Percentiles rank a stretch among this genome's conserved stretches.
Evolutionary conservation across 30 jellyfish, hydroid and myxozoan species (phyloP).

Genomic region (Nemopilema nomurai): DNA sequence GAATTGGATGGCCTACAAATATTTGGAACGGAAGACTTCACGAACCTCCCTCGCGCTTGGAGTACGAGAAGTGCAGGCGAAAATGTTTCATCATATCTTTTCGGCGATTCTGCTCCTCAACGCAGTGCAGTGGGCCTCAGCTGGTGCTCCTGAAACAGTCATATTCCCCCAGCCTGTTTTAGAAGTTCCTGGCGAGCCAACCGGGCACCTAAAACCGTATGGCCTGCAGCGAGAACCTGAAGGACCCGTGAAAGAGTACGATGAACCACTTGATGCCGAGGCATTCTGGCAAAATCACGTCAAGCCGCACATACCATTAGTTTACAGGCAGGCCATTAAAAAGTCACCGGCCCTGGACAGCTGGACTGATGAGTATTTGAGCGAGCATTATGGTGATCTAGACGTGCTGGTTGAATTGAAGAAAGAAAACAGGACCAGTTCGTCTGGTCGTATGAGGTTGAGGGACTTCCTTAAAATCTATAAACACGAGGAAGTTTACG

Average conservation of each 20-base stretch:
- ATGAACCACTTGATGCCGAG: constrained; percentile 70
- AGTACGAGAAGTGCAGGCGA: not conserved
- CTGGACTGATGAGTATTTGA: constrained; percentile 87
- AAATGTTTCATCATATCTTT: not conserved
- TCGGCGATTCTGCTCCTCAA: not conserved
- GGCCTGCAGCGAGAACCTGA: constrained; percentile 87
- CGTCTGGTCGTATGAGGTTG: constrained; percentile 89
- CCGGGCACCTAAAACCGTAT: constrained; percentile 79
- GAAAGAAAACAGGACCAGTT: constrained; percentile 71
- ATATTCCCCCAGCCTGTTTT: constrained; percentile 56
- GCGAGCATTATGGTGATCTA: constrained; percentile 73
- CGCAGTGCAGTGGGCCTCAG: not conserved
- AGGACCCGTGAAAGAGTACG: constrained; percentile 76
- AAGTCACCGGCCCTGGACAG: constrained; percentile 79
- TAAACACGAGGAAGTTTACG: constrained; percentile 77
- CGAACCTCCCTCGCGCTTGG: too few relatives aligned
- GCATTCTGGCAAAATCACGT: constrained; percentile 79
- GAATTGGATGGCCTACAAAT: too few relatives aligned
- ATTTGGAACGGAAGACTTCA: too few relatives aligned
- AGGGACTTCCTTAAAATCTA: constrained; percentile 63
- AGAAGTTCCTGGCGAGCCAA: constrained; percentile 53
- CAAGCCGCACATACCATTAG: constrained; percentile 74
- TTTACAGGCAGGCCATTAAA: constrained; percentile 61
- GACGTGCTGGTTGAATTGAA: constrained; percentile 89
- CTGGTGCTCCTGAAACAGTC: constrained; percentile 4